Evolutionary conservation across 2,888 invertebrate genomes (phyloP), one percentile per base, ranked within the genome.

Genomic region (Hecatera dysodea): DNA sequence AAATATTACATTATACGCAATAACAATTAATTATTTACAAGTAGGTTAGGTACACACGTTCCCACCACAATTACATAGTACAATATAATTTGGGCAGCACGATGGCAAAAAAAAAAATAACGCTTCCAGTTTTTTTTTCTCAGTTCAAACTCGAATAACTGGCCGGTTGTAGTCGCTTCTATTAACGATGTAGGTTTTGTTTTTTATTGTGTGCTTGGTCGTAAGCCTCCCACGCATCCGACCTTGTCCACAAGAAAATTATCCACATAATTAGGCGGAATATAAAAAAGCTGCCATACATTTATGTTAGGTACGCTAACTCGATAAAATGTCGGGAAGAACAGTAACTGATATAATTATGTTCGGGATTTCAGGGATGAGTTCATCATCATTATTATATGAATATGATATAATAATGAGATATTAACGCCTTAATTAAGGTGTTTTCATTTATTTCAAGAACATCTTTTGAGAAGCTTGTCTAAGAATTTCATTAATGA

Each of bases 111-210:
- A 50, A 60, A 59, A 27, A 9, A n/a, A n/a, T n/a, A n/a, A 5
- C 12, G 17, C n/a, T n/a, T 39, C 42, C 33, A 65, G 50, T 56
- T 61, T 48, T 64, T 72, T 59, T 63, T 29, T 27, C 0, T 8
- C 33, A 12, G 1, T 59, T 52, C 11, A 4, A 46, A 67, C 33
- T 63, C 48, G 59, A 56, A 50, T 73, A 52, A 53, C 33, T 67
- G 67, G 27, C 74, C 52, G 52, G 67, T 64, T 61, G 27, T 56
- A 42, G 27, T 56, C 52, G 60, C 48, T 61, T 57, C 52, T 48
- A 48, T 19, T 19, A 67, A 61, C 42, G 27, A 65, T 57, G 61
- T 65, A 48, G 67, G 75, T 64, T 73, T 73, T 44, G 27, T 64
- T 72, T 53, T 78, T 66, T 61, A 44, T 22, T 52, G 4, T 61